Percentiles rank a stretch among this genome's conserved stretches.
These are phyloP conservation scores for Lamellibrachia luymesi DNA, from an alignment of 1,140 invertebrate genomes.

Conservation along the genomic window DNA sequence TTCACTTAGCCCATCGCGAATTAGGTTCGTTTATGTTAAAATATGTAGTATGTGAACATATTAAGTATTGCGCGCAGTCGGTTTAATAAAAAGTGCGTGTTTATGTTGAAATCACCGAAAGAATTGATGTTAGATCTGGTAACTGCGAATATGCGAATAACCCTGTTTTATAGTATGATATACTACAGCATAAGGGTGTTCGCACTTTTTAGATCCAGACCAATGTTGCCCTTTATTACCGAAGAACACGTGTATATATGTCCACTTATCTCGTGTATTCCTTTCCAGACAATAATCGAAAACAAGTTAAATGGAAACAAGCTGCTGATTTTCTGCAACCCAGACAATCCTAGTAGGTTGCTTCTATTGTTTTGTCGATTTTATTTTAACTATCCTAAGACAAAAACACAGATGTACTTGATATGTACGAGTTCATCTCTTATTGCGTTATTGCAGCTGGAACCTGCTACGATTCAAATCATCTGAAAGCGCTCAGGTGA, in stretches of 20 bases:
- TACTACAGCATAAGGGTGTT: no score
- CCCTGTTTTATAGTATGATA: no score
- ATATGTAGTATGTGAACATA: no score
- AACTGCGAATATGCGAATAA: no score
- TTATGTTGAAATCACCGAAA: no score
- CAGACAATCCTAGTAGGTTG: constrained; percentile 53
- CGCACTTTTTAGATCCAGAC: no score
- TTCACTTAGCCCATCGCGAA: no score
- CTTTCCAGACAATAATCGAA: constrained; percentile 31
- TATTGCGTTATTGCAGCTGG: constrained; percentile 41
- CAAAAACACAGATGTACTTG: neutral
- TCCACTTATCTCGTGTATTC: constrained; percentile 6
- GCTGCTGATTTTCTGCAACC: constrained; percentile 50
- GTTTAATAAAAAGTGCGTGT: no score
- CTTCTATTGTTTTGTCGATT: neutral
- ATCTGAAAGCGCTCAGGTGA: constrained; percentile 45
- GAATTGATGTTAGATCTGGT: no score
- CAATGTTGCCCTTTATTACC: neutral
- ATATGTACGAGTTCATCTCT: constrained; percentile 2
- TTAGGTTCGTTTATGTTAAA: no score
- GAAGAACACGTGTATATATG: neutral
- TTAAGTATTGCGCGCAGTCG: no score
- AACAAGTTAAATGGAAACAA: constrained; percentile 36
- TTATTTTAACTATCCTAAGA: neutral
- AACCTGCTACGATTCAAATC: constrained; percentile 37